Percentiles rank a stretch among this genome's conserved stretches.
Evolutionary conservation across 2,113 vertebrate species (phyloP).

Genomic region (Emydocephalus ijimae): DNA sequence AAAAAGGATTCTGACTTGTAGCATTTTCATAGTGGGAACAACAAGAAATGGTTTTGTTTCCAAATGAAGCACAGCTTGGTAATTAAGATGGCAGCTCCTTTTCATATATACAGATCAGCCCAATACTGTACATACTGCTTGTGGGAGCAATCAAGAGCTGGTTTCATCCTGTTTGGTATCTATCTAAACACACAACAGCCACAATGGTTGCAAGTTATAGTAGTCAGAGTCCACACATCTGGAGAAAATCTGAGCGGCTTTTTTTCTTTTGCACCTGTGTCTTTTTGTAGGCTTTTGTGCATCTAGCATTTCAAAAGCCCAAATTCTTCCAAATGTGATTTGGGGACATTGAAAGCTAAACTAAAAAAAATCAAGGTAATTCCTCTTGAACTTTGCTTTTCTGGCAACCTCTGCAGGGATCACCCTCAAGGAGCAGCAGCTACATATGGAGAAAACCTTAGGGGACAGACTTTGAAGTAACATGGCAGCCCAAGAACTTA

Average conservation of each 20-base stretch:
- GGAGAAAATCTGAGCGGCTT: neutral
- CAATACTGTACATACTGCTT: neutral
- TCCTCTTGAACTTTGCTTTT: neutral
- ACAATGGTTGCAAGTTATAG: neutral
- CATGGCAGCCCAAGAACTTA: neutral
- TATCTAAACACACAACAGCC: neutral
- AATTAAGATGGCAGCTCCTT: neutral
- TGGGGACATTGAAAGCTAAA: neutral
- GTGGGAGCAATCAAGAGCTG: neutral
- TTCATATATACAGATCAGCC: neutral
- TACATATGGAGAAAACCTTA: neutral
- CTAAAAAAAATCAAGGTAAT: neutral
- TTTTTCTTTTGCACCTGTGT: neutral
- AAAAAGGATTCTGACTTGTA: neutral
- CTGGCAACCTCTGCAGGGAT: neutral
- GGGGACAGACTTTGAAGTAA: neutral
- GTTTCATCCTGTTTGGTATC: neutral
- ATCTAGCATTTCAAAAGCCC: neutral
- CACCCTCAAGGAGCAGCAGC: neutral
- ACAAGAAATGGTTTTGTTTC: neutral
- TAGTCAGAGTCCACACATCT: neutral
- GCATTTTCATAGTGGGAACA: neutral
- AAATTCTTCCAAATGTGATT: neutral
- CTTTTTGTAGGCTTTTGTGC: neutral
- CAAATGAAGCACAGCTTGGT: neutral